These are phyloP conservation scores for Subanguina moxae DNA, from an alignment of 1,140 invertebrate genomes.

Conservation along the genomic window DNA sequence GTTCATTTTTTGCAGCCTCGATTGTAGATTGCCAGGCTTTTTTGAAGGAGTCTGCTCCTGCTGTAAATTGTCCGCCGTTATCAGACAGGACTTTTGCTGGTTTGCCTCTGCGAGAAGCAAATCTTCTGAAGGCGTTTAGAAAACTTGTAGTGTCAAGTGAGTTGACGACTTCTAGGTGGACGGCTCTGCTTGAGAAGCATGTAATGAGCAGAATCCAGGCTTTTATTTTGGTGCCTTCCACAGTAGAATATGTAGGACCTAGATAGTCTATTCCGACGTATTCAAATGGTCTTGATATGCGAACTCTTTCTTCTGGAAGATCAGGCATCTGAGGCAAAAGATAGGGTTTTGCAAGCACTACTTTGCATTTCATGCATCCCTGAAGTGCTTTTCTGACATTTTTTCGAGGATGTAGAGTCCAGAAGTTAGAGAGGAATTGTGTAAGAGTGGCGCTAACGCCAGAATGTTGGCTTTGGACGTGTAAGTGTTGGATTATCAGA, in stretches of 20 bases:
- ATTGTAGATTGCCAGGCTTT: slow-evolving; percentile 3
- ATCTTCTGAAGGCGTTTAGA: slow-evolving; percentile 18
- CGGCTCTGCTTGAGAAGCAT: slow-evolving; percentile 18
- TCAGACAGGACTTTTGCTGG: slow-evolving; percentile 17
- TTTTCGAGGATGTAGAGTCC: slow-evolving; percentile 8
- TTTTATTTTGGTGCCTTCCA: not conserved
- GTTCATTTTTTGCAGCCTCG: not conserved
- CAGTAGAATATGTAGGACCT: slow-evolving; percentile 1
- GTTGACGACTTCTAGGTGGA: slow-evolving; percentile 14
- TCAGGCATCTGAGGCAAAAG: slow-evolving; percentile 10
- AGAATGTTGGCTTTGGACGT: slow-evolving; percentile 13
- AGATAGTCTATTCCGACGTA: slow-evolving; percentile 19
- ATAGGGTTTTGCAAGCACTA: slow-evolving; percentile 8
- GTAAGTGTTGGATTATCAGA: slow-evolving; percentile 6
- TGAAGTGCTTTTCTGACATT: slow-evolving; percentile 10
- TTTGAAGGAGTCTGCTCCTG: slow-evolving; percentile 1
- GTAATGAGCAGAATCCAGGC: slow-evolving; percentile 17
- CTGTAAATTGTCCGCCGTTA: slow-evolving; percentile 20
- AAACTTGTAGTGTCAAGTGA: slow-evolving; percentile 19
- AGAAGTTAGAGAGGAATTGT: slow-evolving; percentile 12
- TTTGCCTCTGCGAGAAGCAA: slow-evolving; percentile 3
- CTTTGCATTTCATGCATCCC: slow-evolving; percentile 3
- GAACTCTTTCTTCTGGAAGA: slow-evolving; percentile 6
- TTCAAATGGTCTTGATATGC: slow-evolving; percentile 6
- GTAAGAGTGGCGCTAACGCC: slow-evolving; percentile 10